These are phyloP conservation scores for Fistularia tabacaria DNA, from an alignment of 2,797 vertebrate species.

Conservation along the genomic window DNA sequence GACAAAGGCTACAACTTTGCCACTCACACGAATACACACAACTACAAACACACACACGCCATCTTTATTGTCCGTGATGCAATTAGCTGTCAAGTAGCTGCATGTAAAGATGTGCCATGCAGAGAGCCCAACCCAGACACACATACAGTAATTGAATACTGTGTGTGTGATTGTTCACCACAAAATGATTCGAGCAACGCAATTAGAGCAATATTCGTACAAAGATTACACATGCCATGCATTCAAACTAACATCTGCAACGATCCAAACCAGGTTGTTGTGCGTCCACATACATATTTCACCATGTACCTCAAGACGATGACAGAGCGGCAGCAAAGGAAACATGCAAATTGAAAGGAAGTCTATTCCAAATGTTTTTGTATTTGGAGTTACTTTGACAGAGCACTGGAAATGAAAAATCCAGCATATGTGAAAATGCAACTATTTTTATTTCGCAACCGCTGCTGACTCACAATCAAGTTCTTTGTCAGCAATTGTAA, in stretches of 20 bases:
- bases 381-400: no score
- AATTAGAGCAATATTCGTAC: slow-evolving; percentile 34
- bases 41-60: slow-evolving; percentile 23
- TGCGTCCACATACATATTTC: slow-evolving; percentile 28
- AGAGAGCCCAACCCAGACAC: slow-evolving; percentile 17
- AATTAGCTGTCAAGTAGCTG: slow-evolving; percentile 56
- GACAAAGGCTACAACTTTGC: slow-evolving; percentile 46
- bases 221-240: slow-evolving; percentile 4
- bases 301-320: slow-evolving; percentile 39
- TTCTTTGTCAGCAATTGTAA: no score
- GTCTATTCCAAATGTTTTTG: no score
- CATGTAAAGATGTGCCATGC: slow-evolving; percentile 30
- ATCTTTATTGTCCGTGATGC: slow-evolving; percentile 44
- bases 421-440: no score
- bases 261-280: slow-evolving; percentile 15
- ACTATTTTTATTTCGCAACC: no score
- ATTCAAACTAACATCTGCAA: slow-evolving; percentile 15
- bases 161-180: not conserved
- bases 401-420: no score
- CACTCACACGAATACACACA: slow-evolving; percentile 3
- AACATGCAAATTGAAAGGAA: no score
- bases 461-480: no score
- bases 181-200: slow-evolving; percentile 8
- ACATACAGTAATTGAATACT: slow-evolving; percentile 18
- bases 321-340: slow-evolving; percentile 16